Percentiles rank a stretch among this genome's conserved stretches.
Conservation (phyloP, 1,140 invertebrate species). For the Gryon sp. region DNA sequence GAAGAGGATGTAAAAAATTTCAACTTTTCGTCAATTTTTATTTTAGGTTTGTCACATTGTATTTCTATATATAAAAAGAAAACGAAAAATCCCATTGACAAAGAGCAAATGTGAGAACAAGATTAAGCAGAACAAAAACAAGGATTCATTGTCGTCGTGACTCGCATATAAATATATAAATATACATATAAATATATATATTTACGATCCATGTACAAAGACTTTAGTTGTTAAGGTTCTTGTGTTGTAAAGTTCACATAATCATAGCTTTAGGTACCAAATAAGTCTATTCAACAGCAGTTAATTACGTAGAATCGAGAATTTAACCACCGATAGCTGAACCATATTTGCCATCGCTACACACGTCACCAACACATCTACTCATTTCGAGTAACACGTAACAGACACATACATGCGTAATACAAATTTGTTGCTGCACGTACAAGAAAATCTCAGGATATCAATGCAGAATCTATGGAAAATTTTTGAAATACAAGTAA, state of each 20-base stretch:
- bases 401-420: too few relatives aligned
- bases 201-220: conserved; percentile 79
- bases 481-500: too few relatives aligned
- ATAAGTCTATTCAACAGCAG: conserved; percentile 68
- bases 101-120: too few relatives aligned
- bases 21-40: too few relatives aligned
- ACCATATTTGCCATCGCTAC: conserved; percentile 75
- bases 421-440: too few relatives aligned
- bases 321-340: conserved; percentile 78
- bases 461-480: too few relatives aligned
- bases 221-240: conserved; percentile 78
- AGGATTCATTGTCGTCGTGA: conserved; percentile 57
- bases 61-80: too few relatives aligned
- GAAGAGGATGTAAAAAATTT: conserved; percentile 30
- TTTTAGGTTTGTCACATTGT: too few relatives aligned
- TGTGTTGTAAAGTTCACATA: conserved; percentile 80
- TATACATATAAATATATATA: conserved; percentile 66
- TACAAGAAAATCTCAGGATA: too few relatives aligned
- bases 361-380: conserved; percentile 50
- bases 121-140: too few relatives aligned
- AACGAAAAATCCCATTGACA: too few relatives aligned
- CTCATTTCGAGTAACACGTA: conserved; percentile 21
- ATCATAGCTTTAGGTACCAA: conserved; percentile 79
- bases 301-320: conserved; percentile 74
- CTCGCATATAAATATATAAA: conserved; percentile 63